Base-by-base conservation (phyloP, 2,113 vertebrate species). In the Hydropotes inermis region DNA sequence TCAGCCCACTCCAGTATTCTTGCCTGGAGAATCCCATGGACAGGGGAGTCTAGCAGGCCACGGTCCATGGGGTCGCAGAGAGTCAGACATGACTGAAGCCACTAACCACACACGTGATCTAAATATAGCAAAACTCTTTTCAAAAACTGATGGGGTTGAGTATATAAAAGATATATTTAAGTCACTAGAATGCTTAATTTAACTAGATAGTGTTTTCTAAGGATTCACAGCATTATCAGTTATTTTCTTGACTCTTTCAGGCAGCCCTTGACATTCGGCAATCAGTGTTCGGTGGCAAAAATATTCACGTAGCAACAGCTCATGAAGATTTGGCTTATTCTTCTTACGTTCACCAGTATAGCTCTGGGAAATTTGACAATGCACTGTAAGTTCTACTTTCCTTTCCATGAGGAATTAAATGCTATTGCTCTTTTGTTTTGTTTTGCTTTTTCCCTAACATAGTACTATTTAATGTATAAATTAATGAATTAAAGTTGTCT, bases 341-440 rank as follows among this genome's bases (percentile, higher is more conserved):
- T 28, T 99, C 99, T 0, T 99, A 99, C 0, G 99, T 99, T 97
- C 99, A 99, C 98, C 99, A 99, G 98, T 99, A 99, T 98, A 99
- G 99, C 98, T 99, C 99, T 98, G 99, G 99, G 89, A 99, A 99
- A 87, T 99, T 99, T 60, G 99, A 99, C 98, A 99, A 99, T 89
- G 99, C 99, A 58, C 99, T 99, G 99, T 99, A 99, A 99, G 99
- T 99, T 98, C 54, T 47, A 1, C 23, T 3, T 97, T 67, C 3
- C 30, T 83, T 36, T 47, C 92, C 9, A 70, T 89, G 54, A 93
- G 50, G 1, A 30, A 64, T 84, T 96, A 95, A 94, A 55, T 58
- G 2, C 39, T 91, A 5, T 54, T 89, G 89, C 84, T 88, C 1
- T 74, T 95, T 61, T 92, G 57, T 67, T 89, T 95, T 85, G 39